Evolutionary conservation across 2,113 vertebrate species (phyloP), one percentile per base, ranked within the genome.

Genomic region (Triplophysa tibetana): DNA sequence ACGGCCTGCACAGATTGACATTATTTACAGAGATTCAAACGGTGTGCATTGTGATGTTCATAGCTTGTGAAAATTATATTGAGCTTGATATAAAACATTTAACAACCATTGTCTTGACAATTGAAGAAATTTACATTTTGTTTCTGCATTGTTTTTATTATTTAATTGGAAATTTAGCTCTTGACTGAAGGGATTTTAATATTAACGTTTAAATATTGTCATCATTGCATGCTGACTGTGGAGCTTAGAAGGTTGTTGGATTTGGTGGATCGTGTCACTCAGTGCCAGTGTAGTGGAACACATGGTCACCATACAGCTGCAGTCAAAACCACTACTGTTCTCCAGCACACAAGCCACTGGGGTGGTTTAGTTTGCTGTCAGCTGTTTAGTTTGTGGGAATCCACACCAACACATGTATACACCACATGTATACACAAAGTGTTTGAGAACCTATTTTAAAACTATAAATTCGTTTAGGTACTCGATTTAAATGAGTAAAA

Each of bases 271-370:
- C 62, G 80, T 78, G 62, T 82, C 78, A 79, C 78, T 85, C 81
- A 70, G 86, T 85, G 62, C 75, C 52, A 83, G 84, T 84, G 82
- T 79, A 77, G 76, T 79, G 83, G 64, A 66, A 79, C 82, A 81
- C 82, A 84, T 82, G 83, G 85, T 75, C 58, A 76, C 67, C 81
- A 83, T 61, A 70, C 74, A 72, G 69, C 66, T 85, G 84, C 75
- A 61, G 69, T 77, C 77, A 87, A 85, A 84, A 84, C 74, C 82
- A 84, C 74, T 76, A 82, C 77, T 82, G 80, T 89, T 88, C 23
- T 43, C 21, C 13, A 70, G 16, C 6, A 60, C 19, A 19, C 21
- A 38, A 24, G 23, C 5, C 58, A 52, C 74, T 65, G 50, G 26
- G 23, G 43, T 7, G 52, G 23, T 64, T 45, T 52, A 65, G 17